These are phyloP conservation scores for Drosophila ogumai DNA, from an alignment of 1,140 invertebrate species.

Conservation along the genomic window DNA sequence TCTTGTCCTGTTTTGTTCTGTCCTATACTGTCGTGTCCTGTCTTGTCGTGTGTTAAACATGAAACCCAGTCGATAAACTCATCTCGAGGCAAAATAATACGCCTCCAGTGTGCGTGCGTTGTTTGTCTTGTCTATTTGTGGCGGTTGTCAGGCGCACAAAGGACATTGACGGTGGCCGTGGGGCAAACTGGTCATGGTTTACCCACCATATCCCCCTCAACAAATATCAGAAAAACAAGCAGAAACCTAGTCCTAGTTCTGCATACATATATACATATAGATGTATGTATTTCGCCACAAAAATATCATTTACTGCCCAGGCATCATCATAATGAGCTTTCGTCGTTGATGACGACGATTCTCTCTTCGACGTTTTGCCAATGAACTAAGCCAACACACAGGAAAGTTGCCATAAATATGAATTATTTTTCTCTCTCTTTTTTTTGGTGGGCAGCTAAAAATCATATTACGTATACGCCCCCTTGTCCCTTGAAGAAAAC, in stretches of 20 bases:
- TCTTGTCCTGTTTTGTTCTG: not conserved
- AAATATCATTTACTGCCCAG: constrained; percentile 67
- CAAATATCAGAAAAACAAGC: constrained; percentile 8
- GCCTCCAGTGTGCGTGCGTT: constrained; percentile 52
- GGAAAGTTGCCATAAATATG: constrained; percentile 57
- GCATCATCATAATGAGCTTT: constrained; percentile 9
- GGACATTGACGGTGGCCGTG: constrained; percentile 19
- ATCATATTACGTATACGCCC: constrained; percentile 75
- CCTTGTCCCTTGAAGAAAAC: constrained; percentile 28
- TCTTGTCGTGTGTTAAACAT: not conserved
- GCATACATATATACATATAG: not conserved
- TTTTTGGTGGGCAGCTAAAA: constrained; percentile 20
- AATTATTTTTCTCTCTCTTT: constrained; percentile 25
- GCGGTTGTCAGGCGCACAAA: constrained; percentile 64
- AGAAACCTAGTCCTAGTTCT: not conserved
- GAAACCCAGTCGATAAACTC: constrained; percentile 14
- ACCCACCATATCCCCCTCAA: not conserved
- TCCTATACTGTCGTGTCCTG: not conserved
- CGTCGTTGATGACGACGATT: not conserved
- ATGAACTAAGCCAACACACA: constrained; percentile 34
- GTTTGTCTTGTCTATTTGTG: constrained; percentile 70
- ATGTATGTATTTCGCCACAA: constrained; percentile 32
- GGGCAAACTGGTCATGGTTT: constrained; percentile 19
- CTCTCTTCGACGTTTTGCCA: constrained; percentile 18
- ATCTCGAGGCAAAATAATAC: constrained; percentile 13